Conservation (phyloP, 1,140 invertebrate genomes). For the Ceratina japonica region DNA sequence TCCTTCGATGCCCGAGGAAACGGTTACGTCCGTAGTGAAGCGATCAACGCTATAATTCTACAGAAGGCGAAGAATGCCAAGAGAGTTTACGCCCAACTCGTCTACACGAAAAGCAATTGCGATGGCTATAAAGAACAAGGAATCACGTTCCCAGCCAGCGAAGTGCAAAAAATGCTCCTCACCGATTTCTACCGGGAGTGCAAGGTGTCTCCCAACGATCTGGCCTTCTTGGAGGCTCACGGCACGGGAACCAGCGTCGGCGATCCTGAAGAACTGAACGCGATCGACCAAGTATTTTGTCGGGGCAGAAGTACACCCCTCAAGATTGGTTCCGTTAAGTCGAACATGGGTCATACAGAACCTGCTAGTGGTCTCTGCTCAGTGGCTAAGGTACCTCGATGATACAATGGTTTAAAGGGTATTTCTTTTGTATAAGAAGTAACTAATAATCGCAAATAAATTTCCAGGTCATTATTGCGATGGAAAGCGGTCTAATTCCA, state of each 20-base stretch:
- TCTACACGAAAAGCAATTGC: constrained; percentile 87
- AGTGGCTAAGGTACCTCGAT: constrained; percentile 86
- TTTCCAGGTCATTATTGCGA: constrained; percentile 82
- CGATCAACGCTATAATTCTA: constrained; percentile 87
- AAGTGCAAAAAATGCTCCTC: constrained; percentile 89
- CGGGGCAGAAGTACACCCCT: constrained; percentile 85
- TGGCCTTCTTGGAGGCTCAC: constrained; percentile 95
- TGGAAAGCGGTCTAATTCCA: constrained; percentile 85
- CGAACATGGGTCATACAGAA: constrained; percentile 96
- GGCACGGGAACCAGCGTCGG: constrained; percentile 91
- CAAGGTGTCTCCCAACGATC: constrained; percentile 83
- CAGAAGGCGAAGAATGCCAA: constrained; percentile 90
- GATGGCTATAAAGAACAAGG: constrained; percentile 92
- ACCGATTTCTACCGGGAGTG: constrained; percentile 93
- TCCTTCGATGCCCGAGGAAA: constrained; percentile 92
- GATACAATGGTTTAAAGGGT: constrained; percentile 5
- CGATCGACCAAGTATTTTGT: constrained; percentile 91
- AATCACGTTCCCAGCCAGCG: constrained; percentile 94
- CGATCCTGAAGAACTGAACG: constrained; percentile 93
- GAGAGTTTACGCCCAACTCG: constrained; percentile 86
- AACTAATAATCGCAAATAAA: background rate
- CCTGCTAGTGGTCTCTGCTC: constrained; percentile 93
- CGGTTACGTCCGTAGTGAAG: constrained; percentile 89
- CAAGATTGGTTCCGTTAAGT: constrained; percentile 93
- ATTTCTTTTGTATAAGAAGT: background rate